Evolutionary conservation across 2,113 vertebrate genomes (phyloP).

Genomic region (Macrotis lagotis): DNA sequence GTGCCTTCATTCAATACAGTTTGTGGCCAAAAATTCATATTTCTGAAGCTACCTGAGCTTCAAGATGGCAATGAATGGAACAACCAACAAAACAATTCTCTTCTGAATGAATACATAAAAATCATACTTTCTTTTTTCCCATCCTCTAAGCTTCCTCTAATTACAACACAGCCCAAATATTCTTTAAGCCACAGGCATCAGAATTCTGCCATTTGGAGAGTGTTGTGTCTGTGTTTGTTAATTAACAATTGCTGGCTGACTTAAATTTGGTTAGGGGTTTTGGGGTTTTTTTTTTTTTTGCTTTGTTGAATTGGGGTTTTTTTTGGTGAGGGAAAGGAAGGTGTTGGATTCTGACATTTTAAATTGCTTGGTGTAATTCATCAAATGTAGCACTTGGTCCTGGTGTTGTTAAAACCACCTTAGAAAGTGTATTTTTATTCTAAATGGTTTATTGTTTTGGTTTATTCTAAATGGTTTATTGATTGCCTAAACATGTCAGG

Average conservation of each 20-base stretch:
- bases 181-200: constrained; percentile 24
- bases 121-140: background rate
- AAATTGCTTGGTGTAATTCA: background rate
- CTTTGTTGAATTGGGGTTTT: background rate
- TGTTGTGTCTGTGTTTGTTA: background rate
- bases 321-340: background rate
- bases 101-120: background rate
- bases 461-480: background rate
- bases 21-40: constrained; percentile 47
- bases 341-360: background rate
- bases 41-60: constrained; percentile 21
- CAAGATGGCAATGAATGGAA: constrained; percentile 46
- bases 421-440: background rate
- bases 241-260: background rate
- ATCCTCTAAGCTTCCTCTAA: constrained; percentile 24
- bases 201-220: constrained; percentile 30
- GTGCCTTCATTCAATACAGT: background rate
- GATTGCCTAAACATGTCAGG: constrained; percentile 14
- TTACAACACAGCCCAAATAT: constrained; percentile 29
- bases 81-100: background rate
- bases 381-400: constrained; percentile 5
- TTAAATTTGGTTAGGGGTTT: background rate
- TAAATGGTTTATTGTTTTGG: background rate
- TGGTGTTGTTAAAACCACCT: background rate
- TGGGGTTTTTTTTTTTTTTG: too few species aligned